Conservation (phyloP, 2,797 vertebrate species). For the Melanotaenia maccullochi region DNA sequence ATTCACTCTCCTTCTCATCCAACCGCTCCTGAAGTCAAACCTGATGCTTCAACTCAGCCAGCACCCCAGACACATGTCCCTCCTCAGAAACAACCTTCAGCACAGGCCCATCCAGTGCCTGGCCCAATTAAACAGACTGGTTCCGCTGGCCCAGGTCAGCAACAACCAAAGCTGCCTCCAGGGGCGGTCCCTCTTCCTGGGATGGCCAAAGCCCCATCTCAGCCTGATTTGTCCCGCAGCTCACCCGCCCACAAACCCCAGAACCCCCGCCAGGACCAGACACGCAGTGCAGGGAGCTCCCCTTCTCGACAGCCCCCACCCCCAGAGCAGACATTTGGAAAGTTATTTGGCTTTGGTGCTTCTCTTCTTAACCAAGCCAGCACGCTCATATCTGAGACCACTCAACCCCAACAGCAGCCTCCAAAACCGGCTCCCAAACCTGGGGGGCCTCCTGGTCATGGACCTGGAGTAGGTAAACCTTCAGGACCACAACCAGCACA, state of each 20-base stretch:
- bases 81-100: constrained; percentile 56
- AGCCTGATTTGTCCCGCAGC: constrained; percentile 86
- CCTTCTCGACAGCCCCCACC: constrained; percentile 87
- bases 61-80: constrained; percentile 52
- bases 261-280: constrained; percentile 84
- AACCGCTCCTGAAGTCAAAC: constrained; percentile 87
- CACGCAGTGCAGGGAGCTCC: constrained; percentile 85
- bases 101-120: constrained; percentile 56
- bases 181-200: constrained; percentile 80
- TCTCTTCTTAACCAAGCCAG: constrained; percentile 97
- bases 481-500: constrained; percentile 70
- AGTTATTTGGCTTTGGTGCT: constrained; percentile 96
- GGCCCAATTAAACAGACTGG: constrained; percentile 68
- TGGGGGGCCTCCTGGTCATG: constrained; percentile 82
- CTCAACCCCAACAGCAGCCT: constrained; percentile 86
- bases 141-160: constrained; percentile 60
- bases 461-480: constrained; percentile 79
- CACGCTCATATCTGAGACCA: constrained; percentile 92
- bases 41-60: constrained; percentile 65
- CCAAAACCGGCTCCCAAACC: constrained; percentile 89
- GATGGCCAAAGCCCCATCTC: constrained; percentile 87
- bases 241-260: constrained; percentile 84
- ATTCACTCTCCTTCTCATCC: constrained; percentile 92
- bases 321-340: constrained; percentile 93
- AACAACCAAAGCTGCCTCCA: constrained; percentile 77